Evolutionary conservation across 2,797 vertebrate species (phyloP).

Genomic region (Acrocephalus scirpaceus): DNA sequence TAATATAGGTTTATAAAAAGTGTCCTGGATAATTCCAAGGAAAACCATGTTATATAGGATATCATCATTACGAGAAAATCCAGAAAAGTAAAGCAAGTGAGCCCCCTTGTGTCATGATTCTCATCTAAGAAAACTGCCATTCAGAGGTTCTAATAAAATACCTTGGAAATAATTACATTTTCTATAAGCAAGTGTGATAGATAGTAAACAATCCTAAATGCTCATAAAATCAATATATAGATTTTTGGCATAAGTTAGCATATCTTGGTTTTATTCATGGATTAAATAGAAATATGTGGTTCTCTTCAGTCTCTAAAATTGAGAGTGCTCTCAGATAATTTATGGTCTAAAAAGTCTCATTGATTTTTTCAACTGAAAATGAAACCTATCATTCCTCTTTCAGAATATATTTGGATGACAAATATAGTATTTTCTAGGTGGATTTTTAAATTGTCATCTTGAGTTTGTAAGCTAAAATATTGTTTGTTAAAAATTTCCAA

Average conservation of each 20-base stretch:
- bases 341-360: neutral
- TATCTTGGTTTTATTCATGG: neutral
- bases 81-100: conserved; percentile 67
- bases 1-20: neutral
- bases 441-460: neutral
- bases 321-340: neutral
- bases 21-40: neutral
- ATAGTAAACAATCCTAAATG: neutral
- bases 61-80: neutral
- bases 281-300: neutral
- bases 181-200: neutral
- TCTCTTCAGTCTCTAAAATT: neutral
- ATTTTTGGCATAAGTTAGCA: neutral
- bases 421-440: neutral
- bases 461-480: neutral
- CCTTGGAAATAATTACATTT: neutral
- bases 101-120: conserved; percentile 73
- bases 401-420: neutral
- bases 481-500: neutral
- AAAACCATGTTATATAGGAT: neutral
- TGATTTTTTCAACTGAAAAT: neutral
- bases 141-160: neutral
- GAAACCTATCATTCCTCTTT: neutral
- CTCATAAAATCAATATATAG: neutral
- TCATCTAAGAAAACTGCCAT: neutral